Conservation (phyloP, 92 coral and sea anemone species). For the Virgularia gustaviana region DNA sequence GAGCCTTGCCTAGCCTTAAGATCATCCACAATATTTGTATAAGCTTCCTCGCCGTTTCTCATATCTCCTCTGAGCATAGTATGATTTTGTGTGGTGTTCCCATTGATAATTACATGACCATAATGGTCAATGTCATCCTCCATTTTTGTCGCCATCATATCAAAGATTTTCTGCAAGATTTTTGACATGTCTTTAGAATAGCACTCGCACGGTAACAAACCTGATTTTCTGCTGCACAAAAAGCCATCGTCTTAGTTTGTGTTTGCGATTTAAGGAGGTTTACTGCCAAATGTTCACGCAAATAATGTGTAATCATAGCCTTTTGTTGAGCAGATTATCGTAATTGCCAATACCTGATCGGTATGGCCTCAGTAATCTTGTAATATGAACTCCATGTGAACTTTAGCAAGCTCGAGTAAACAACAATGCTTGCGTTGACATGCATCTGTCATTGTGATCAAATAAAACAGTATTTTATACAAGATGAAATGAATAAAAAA, state of each 20-base stretch:
- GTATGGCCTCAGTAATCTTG: background rate
- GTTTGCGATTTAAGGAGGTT: background rate
- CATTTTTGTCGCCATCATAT: background rate
- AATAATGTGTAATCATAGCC: background rate
- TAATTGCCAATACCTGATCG: background rate
- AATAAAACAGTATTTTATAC: too few relatives aligned
- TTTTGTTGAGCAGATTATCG: too few relatives aligned
- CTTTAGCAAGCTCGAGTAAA: too few relatives aligned
- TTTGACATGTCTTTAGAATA: slow-evolving; percentile 24
- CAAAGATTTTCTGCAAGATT: slow-evolving; percentile 8
- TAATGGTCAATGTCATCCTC: too few relatives aligned
- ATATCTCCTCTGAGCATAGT: background rate
- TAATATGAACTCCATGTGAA: background rate
- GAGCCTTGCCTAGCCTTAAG: background rate
- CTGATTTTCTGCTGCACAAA: background rate
- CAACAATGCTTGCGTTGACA: too few relatives aligned
- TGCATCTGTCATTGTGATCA: too few relatives aligned
- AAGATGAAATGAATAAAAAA: too few relatives aligned
- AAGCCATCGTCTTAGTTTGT: background rate
- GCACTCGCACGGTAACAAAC: background rate
- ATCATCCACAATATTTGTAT: background rate
- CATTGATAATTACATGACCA: too few relatives aligned
- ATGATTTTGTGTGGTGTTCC: background rate
- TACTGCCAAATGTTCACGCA: background rate
- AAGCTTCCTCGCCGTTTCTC: background rate